Conservation (phyloP, 2,797 vertebrate species). For the Sparus aurata region DNA sequence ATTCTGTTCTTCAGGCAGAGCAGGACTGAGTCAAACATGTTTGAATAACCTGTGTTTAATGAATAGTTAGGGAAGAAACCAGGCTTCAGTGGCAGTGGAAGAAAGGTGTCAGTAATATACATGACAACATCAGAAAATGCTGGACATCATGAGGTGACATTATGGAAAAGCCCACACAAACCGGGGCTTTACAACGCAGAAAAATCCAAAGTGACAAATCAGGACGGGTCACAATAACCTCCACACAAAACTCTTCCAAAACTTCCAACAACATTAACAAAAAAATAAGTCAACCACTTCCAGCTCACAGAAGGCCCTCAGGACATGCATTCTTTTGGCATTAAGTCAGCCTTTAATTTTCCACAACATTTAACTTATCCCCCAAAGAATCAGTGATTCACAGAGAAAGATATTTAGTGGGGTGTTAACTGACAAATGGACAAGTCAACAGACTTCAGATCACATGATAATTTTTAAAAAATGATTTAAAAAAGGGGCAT, state of each 20-base stretch:
- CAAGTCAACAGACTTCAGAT: no score
- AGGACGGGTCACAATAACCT: neutral
- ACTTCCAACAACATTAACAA: neutral
- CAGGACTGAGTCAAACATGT: neutral
- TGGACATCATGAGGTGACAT: neutral
- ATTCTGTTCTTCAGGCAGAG: conserved; percentile 20
- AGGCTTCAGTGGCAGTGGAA: no score
- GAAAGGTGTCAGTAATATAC: neutral
- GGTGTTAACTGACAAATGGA: no score
- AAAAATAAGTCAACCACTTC: conserved; percentile 6
- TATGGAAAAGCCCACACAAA: neutral
- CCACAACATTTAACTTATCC: conserved; percentile 4
- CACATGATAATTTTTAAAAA: no score
- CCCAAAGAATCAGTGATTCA: neutral
- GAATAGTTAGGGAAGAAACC: neutral
- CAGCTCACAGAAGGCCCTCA: conserved; percentile 7
- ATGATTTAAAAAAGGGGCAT: no score
- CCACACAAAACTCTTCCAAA: neutral
- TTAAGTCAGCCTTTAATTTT: conserved; percentile 37
- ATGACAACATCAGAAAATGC: neutral
- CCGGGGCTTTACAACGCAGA: no score
- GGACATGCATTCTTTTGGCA: conserved; percentile 35
- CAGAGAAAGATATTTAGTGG: no score
- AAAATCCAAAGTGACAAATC: neutral
- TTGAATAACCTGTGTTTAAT: neutral